Percentiles rank a stretch among this genome's conserved stretches.
Conservation (phyloP, 2,888 invertebrate species). For the Pycnomerus fuliginosus region DNA sequence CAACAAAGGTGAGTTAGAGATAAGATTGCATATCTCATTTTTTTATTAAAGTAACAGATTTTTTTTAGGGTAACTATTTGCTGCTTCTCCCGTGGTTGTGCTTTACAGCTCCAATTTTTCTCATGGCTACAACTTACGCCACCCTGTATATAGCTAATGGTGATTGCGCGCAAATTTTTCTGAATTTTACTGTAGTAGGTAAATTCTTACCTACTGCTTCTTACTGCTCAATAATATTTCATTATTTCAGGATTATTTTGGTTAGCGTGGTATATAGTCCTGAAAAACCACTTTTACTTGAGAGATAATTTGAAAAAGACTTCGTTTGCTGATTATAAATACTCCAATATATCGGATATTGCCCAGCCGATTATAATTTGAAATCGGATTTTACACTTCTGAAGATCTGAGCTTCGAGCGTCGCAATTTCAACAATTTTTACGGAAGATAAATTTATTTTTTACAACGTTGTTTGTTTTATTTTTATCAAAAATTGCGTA, state of each 20-base stretch:
- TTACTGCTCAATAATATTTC: not conserved
- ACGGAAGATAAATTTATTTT: no score
- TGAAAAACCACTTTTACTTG: conserved; percentile 8
- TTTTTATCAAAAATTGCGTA: no score
- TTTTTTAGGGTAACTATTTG: conserved; percentile 13
- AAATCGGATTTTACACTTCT: no score
- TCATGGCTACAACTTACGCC: conserved; percentile 16
- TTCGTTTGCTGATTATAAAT: conserved; percentile 3
- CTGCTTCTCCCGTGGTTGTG: conserved; percentile 21
- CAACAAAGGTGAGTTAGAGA: conserved; percentile 9
- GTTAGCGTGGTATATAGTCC: conserved; percentile 14
- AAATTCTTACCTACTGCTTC: not conserved
- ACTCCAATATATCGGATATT: no score
- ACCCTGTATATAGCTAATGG: conserved; percentile 7
- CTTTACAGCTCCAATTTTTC: conserved; percentile 16
- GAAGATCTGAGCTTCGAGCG: no score
- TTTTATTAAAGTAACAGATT: not conserved
- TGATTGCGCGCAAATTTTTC: conserved; percentile 13
- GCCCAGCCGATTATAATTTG: no score
- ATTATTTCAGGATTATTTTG: conserved; percentile 16
- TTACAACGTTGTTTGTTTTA: no score
- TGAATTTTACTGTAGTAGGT: conserved; percentile 17
- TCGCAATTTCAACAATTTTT: no score
- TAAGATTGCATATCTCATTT: not conserved
- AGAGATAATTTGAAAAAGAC: conserved; percentile 4